Conservation (phyloP, 1,140 invertebrate genomes). For the Orchesella cincta region DNA sequence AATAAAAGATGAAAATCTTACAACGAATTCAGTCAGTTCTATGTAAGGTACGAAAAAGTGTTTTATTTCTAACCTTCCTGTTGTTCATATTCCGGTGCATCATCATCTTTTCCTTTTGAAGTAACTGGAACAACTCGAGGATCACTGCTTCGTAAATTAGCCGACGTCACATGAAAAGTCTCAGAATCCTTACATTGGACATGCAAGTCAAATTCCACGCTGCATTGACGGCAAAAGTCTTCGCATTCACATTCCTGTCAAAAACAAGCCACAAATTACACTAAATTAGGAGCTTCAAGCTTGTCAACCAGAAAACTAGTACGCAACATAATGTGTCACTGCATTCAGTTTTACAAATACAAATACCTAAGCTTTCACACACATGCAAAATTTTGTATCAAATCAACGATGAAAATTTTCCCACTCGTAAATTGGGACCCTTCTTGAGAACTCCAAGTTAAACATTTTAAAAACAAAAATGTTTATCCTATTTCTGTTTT, state of each 20-base stretch:
- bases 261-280: not conserved
- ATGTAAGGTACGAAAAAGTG: no score
- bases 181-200: constrained; percentile 92
- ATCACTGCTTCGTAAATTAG: constrained; percentile 90
- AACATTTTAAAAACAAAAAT: no score
- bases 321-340: no score
- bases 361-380: no score
- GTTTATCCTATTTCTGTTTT: no score
- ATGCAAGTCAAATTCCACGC: constrained; percentile 95
- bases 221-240: constrained; percentile 96
- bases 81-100: constrained; percentile 89
- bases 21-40: no score
- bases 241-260: constrained; percentile 88
- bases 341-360: no score
- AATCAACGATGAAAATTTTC: not conserved
- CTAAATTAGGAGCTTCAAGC: not conserved
- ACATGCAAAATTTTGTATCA: no score
- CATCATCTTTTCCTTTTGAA: constrained; percentile 84
- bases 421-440: no score
- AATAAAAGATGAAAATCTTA: no score
- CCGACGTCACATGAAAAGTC: constrained; percentile 93
- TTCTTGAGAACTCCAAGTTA: no score
- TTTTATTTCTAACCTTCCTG: constrained; percentile 80
- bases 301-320: no score
- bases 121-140: constrained; percentile 88